Conservation (phyloP, 1,140 invertebrate species). For the Hylaeus anthracinus region DNA sequence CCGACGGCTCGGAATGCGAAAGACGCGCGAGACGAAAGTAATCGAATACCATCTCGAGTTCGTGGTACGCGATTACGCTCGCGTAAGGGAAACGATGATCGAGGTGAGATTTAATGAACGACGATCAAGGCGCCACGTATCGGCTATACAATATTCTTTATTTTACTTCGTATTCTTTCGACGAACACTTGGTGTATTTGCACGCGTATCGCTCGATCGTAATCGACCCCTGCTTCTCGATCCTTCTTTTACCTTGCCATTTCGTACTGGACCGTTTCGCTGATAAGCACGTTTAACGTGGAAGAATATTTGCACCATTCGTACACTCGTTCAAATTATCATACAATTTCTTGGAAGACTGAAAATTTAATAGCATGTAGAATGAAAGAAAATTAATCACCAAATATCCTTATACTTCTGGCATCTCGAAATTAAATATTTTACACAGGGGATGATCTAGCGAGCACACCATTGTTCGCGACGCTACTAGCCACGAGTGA, state of each 20-base stretch:
- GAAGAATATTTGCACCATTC: neutral
- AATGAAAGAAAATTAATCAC: no score
- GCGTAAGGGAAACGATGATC: slow-evolving; percentile 53
- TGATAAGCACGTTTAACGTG: no score
- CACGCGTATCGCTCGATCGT: slow-evolving; percentile 16
- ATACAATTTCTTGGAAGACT: no score
- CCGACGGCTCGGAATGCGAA: slow-evolving; percentile 43
- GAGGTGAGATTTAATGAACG: slow-evolving; percentile 61
- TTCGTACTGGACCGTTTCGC: no score
- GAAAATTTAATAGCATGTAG: no score
- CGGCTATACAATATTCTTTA: slow-evolving; percentile 64
- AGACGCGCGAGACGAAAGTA: slow-evolving; percentile 61
- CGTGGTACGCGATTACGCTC: slow-evolving; percentile 24
- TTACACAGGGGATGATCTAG: no score
- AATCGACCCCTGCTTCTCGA: neutral
- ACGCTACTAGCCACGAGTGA: slow-evolving; percentile 9
- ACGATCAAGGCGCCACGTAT: slow-evolving; percentile 49
- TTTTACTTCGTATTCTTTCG: slow-evolving; percentile 54
- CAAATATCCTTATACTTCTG: no score
- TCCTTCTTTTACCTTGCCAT: no score
- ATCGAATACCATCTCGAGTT: slow-evolving; percentile 64
- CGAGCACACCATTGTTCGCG: neutral
- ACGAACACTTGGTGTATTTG: slow-evolving; percentile 29
- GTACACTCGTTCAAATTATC: neutral
- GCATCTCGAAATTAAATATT: no score